Conservation (phyloP, 2,113 vertebrate genomes). For the Solea senegalensis region DNA sequence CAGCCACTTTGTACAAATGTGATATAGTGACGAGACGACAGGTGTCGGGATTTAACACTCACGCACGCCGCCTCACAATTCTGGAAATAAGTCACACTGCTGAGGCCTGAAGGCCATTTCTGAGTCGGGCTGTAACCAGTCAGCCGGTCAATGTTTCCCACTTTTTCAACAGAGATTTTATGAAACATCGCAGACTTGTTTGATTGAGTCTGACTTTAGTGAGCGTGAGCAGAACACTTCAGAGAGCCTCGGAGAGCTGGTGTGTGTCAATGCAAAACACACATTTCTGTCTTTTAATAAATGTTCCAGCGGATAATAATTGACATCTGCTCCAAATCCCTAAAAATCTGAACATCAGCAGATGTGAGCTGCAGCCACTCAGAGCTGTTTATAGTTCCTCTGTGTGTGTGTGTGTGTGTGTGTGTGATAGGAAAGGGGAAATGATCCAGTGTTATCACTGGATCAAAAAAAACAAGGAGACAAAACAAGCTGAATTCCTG, state of each 20-base stretch:
- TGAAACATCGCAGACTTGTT: not conserved
- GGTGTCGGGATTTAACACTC: constrained; percentile 18
- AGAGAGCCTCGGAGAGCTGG: constrained; percentile 5
- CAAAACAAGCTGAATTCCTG: constrained; percentile 47
- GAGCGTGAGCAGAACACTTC: constrained; percentile 9
- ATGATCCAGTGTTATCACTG: constrained; percentile 21
- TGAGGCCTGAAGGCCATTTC: constrained; percentile 11
- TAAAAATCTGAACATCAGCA: constrained; percentile 49
- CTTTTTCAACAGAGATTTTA: too few species aligned
- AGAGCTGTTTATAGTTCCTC: constrained; percentile 23
- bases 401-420: constrained; percentile 15
- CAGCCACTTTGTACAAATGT: constrained; percentile 25
- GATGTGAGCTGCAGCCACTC: constrained; percentile 34
- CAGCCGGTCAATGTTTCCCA: not conserved
- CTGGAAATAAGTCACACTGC: not conserved
- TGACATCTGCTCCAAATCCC: constrained; percentile 55
- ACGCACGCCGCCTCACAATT: constrained; percentile 2
- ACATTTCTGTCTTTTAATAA: constrained; percentile 18
- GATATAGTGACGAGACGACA: constrained; percentile 5
- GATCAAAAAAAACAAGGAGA: constrained; percentile 27
- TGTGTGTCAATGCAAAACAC: constrained; percentile 34
- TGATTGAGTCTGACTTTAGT: constrained; percentile 11
- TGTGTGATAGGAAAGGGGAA: constrained; percentile 4
- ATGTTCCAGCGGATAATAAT: constrained; percentile 51
- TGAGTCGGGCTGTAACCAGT: not conserved